These are phyloP conservation scores for Sebastes nivosus DNA, from an alignment of 2,797 vertebrate genomes.

Conservation along the genomic window DNA sequence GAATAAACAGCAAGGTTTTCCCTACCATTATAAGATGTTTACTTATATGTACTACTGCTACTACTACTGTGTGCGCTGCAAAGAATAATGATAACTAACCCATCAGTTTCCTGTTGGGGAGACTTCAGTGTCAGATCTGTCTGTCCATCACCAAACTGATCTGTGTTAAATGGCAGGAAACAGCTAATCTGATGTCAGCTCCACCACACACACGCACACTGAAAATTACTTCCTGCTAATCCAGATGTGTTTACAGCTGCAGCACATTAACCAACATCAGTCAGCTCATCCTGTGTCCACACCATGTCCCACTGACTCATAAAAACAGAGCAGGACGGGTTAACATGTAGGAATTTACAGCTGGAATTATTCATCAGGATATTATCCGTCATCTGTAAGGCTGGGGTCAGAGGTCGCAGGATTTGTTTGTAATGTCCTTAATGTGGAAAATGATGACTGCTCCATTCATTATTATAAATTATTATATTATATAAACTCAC, in stretches of 20 bases:
- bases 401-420: conserved; percentile 5
- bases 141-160: not conserved
- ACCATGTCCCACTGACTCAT: conserved; percentile 24
- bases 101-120: not conserved
- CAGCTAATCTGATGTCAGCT: not conserved
- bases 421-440: not conserved
- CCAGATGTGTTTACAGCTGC: conserved; percentile 62
- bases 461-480: not conserved
- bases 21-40: too few relatives aligned
- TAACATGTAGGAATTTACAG: conserved; percentile 36
- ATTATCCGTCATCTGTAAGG: not conserved
- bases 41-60: not conserved
- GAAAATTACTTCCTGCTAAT: conserved; percentile 30
- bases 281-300: conserved; percentile 26
- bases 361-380: conserved; percentile 20
- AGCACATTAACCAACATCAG: conserved; percentile 48
- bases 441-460: not conserved
- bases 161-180: not conserved
- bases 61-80: not conserved
- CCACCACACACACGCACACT: not conserved
- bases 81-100: not conserved
- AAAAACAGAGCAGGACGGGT: conserved; percentile 12
- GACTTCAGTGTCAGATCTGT: not conserved
- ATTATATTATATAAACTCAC: not conserved
- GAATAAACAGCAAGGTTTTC: too few relatives aligned